These are phyloP conservation scores for Odontomachus brunneus DNA, from an alignment of 1,140 invertebrate species.

Conservation along the genomic window DNA sequence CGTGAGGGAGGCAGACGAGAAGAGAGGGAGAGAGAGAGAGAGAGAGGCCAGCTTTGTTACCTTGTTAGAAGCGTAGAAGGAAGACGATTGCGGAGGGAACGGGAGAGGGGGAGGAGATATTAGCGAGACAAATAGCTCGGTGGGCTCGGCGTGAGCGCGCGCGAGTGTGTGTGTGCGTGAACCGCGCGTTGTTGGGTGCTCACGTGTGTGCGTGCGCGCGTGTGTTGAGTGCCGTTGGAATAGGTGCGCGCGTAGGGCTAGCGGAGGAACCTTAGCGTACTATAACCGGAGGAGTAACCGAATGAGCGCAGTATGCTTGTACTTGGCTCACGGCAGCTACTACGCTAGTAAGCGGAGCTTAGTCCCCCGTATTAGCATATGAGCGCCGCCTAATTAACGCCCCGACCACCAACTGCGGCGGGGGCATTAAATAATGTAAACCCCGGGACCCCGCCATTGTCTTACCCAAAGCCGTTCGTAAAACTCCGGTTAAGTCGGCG, in stretches of 20 bases:
- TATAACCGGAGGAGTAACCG: constrained; percentile 70
- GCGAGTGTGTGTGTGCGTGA: constrained; percentile 53
- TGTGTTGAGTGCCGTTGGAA: constrained; percentile 58
- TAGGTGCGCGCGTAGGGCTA: constrained; percentile 60
- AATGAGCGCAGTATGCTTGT: constrained; percentile 77
- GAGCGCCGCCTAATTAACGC: constrained; percentile 83
- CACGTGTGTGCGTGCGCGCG: constrained; percentile 47
- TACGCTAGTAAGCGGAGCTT: constrained; percentile 82
- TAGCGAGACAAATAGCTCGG: constrained; percentile 82
- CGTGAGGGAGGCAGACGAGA: constrained; percentile 26
- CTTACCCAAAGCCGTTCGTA: constrained; percentile 81
- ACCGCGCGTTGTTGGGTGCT: constrained; percentile 71
- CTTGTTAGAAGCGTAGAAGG: constrained; percentile 73
- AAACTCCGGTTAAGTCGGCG: constrained; percentile 78
- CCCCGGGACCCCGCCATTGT: constrained; percentile 79
- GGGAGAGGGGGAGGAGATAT: constrained; percentile 72
- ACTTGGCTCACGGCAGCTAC: constrained; percentile 78
- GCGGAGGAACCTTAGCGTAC: constrained; percentile 57
- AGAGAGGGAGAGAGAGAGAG: constrained; percentile 10
- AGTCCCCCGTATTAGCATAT: constrained; percentile 83
- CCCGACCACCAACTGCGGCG: constrained; percentile 69
- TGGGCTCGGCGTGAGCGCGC: constrained; percentile 76
- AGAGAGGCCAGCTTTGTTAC: constrained; percentile 70
- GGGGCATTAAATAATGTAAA: constrained; percentile 78
- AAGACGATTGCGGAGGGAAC: constrained; percentile 63